Base-by-base conservation (phyloP, 2,888 invertebrate genomes). In the Dorcus parallelipipedus region DNA sequence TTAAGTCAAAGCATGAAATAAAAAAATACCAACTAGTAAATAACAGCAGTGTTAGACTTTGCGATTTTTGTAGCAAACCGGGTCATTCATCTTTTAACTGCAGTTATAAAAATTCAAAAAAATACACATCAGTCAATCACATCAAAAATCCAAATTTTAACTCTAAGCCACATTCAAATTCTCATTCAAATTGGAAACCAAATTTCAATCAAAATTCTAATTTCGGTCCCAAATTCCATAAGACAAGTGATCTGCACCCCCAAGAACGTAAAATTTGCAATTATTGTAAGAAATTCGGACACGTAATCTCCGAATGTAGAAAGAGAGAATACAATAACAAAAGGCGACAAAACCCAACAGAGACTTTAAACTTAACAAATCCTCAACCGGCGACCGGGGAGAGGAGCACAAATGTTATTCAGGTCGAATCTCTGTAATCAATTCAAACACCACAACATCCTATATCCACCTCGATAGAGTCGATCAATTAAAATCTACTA, bases 321-420 rank as follows among this genome's bases (percentile, higher is more conserved):
- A 64, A 60, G 52, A 49, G 64, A 14, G 56, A 56, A 69, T 67
- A 62, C 69, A 64, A 58, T 38, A 61, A 61, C 26, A 59, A 51
- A 14, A 54, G 23, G 38, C 60, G 42, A 43, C 17, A 56, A 42
- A 20, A 41, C 26, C 5, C 26, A 26, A 5, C 26, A 14, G 14
- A 14, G 14, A 14, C 5, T 50, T 54, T 45, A 54, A 53, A 58
- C 51, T 57, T 45, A 9, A 23, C 23, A 40, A 40, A 26, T 33
- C 41, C 49, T 51, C 49, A 41, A 9, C 10, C 17, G 9, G 14
- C 38, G 42, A 38, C 51, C 54, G 38, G 48, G 47, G 38, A 26
- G 50, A 39, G 59, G 41, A 57, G 48, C 40, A 43, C 40, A 40
- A 20, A 52, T 20, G 17, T 14, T 20, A 56, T 56, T 47, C 52